These are phyloP conservation scores for Dicaeum eximium DNA, from an alignment of 2,113 vertebrate species.

Conservation along the genomic window DNA sequence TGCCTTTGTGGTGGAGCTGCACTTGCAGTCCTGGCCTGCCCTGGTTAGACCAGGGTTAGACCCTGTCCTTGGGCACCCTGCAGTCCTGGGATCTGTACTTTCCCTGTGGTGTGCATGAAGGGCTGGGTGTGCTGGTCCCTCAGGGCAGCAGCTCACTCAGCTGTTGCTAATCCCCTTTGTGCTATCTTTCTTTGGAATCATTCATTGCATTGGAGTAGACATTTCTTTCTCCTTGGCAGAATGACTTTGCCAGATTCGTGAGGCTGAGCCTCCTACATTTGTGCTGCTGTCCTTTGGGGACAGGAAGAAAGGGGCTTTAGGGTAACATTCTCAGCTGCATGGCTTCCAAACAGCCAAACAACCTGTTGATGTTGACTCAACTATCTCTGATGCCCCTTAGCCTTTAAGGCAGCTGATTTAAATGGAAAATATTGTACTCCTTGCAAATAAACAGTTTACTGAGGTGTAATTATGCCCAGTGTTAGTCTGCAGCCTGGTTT, in stretches of 20 bases:
- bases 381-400: neutral
- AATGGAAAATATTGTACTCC: neutral
- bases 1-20: neutral
- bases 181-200: neutral
- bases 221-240: neutral
- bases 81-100: neutral
- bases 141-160: neutral
- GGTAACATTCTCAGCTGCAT: neutral
- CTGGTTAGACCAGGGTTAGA: neutral
- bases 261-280: neutral
- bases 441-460: neutral
- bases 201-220: neutral
- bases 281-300: neutral
- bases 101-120: neutral
- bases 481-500: neutral
- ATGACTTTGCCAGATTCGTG: neutral
- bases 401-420: neutral
- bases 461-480: neutral
- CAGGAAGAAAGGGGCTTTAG: neutral
- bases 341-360: neutral
- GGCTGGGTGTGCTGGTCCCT: accelerated
- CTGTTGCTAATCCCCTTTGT: neutral
- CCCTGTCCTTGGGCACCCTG: accelerated
- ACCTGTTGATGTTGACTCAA: neutral
- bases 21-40: neutral